A percentile compares a stretch with the other conserved stretches of the same genome.
These are phyloP conservation scores for Oasisia sp. DNA, from an alignment of 2,888 invertebrate genomes.

Conservation along the genomic window DNA sequence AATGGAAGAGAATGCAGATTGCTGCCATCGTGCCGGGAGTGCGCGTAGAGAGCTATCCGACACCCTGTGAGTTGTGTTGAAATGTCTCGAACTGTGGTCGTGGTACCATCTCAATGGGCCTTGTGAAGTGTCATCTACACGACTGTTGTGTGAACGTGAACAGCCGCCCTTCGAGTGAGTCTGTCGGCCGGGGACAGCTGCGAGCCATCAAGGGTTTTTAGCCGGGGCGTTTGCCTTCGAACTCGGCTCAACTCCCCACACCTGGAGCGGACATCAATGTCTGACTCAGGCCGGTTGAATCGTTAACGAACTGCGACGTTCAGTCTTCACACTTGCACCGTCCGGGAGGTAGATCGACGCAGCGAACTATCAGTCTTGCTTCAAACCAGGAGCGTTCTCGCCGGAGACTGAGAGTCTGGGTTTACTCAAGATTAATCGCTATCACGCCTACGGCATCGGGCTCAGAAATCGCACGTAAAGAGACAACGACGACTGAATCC, in stretches of 20 bases:
- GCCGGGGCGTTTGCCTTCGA: background rate
- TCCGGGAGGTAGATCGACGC: background rate
- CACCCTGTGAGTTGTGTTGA: background rate
- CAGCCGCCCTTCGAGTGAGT: background rate
- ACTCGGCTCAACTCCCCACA: background rate
- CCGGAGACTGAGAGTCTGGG: background rate
- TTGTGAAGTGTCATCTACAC: background rate
- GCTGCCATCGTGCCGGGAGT: background rate
- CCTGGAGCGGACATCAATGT: background rate
- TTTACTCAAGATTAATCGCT: background rate
- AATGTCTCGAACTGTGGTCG: background rate
- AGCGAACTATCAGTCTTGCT: background rate
- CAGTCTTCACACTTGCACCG: background rate
- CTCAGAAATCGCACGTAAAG: background rate
- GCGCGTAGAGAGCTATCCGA: background rate
- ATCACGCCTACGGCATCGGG: background rate
- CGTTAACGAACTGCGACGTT: background rate
- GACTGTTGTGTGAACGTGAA: background rate
- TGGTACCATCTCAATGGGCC: background rate
- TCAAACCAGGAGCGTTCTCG: background rate
- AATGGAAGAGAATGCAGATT: background rate
- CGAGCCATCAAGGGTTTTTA: background rate
- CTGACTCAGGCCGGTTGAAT: background rate
- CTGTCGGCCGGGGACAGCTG: background rate
- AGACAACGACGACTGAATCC: background rate